Evolutionary conservation across 2,113 vertebrate genomes (phyloP), one percentile per base, ranked within the genome.

Genomic region (Balaeniceps rex): DNA sequence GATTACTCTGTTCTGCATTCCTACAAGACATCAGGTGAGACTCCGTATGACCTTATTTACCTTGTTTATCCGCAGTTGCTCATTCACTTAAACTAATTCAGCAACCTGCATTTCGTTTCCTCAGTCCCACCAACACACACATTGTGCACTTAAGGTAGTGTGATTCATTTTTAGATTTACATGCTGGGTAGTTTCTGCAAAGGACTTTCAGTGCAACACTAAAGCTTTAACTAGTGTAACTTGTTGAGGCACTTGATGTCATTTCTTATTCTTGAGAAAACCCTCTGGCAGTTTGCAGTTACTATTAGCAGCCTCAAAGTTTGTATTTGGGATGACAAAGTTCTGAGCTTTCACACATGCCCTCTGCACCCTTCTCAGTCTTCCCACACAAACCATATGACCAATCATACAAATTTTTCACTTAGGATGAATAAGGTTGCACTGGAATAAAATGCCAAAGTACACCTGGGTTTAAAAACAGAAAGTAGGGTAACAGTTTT

Each of bases 341-440:
- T 96, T 94, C 61, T 93, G 84, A 95, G 95, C 52, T 87, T 95
- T 96, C 94, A 85, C 96, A 96, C 94, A 76, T 96, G 38, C 84
- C 94, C 36, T 68, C 76, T 66, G 65, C 86, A 88, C 60, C 47
- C 80, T 94, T 95, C 82, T 90, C 93, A 93, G 87, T 85, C 88
- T 94, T 91, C 95, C 94, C 92, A 96, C 93, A 0, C 92, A 93
- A 96, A 89, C 93, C 95, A 87, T 96, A 93, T 96, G 96, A 96
- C 87, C 96, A 95, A 40, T 95, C 87, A 52, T 66, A 72, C 5
- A 83, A 31, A 83, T 70, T 93, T 94, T 95, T 96, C 93, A 88
- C 94, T 95, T 85, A 61, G 40, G 60, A 76, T 94, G 66, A 49
- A 93, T 84, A 83, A 91, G 47, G 49, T 90, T 90, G 63, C 55